Base-by-base conservation (phyloP, 2,888 invertebrate genomes). In the Ramazzottius varieornatus region DNA sequence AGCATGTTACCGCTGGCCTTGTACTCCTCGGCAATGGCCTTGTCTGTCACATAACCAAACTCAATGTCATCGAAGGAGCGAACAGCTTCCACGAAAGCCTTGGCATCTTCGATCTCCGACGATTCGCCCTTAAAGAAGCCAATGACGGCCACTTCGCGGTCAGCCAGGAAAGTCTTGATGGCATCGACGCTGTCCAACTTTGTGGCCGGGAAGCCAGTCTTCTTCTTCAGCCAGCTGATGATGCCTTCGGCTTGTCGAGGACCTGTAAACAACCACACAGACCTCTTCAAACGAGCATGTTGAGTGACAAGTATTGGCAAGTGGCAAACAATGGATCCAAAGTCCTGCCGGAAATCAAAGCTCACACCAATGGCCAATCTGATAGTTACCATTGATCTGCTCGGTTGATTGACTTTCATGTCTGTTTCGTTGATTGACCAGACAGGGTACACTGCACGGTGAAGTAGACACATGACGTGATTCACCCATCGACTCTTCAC, bases 171-270 rank as follows among this genome's bases (percentile, higher is more conserved):
- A 69, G 83, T 82, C 75, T 89, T 88, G 66, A 86, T 85, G 69
- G 86, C 87, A 66, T 88, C 89, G 1, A 84, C 84, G 4, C 84
- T 81, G 40, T 81, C 76, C 46, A 98, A 78, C 68, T 84, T 83
- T 71, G 83, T 82, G n/a, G 92, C 93, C 67, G 91, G 84, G 65
- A 96, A 93, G 66, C 96, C 96, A 73, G 91, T 90, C 82, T 96
- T 98, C 82, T 96, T 96, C 76, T 83, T 82, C 68, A 98, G 78
- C 98, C 98, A 98, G 70, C 81, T 80, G 67, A 96, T 83, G 73
- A 98, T 94, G 68, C 92, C 91, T 70, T 86, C 86, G 71, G 88
- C 85, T 76, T 86, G 84, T 72, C 96, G 85, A 66, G 92, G 93
- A 78, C 92, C 88, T 84, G 70, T 63, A 70, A 65, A 66, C 65